Percentiles rank a stretch among this genome's conserved stretches.
Evolutionary conservation across 2,888 invertebrate genomes (phyloP).

Genomic region (Apodemia mormo): DNA sequence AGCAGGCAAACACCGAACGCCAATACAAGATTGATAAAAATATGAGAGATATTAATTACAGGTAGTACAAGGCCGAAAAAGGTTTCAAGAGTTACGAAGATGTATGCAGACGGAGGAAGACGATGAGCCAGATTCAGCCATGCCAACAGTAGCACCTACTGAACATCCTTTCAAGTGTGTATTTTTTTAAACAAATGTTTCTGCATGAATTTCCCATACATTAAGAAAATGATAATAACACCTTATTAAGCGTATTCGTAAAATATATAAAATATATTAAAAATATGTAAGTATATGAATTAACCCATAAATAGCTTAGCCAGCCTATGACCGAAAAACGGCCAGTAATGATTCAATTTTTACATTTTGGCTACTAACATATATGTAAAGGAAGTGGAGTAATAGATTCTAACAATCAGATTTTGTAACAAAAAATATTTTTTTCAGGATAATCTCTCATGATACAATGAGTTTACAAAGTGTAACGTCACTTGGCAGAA

Average conservation of each 20-base stretch:
- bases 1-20: too few relatives aligned
- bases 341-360: too few relatives aligned
- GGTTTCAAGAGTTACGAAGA: slow-evolving; percentile 92
- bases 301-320: too few relatives aligned
- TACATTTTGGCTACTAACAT: not conserved
- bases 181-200: not conserved
- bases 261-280: too few relatives aligned
- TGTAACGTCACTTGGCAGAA: slow-evolving; percentile 92
- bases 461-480: slow-evolving; percentile 94
- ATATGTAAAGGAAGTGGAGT: too few relatives aligned
- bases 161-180: slow-evolving; percentile 89
- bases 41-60: slow-evolving; percentile 38
- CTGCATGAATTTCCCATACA: not conserved
- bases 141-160: slow-evolving; percentile 63
- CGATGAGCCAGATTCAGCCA: slow-evolving; percentile 86
- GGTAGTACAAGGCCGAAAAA: slow-evolving; percentile 85
- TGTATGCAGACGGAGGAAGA: slow-evolving; percentile 94
- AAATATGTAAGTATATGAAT: too few relatives aligned
- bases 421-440: slow-evolving; percentile 48
- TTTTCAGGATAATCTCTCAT: slow-evolving; percentile 70
- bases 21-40: too few relatives aligned
- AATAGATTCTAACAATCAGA: slow-evolving; percentile 33
- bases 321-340: too few relatives aligned
- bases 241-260: too few relatives aligned
- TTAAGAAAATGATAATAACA: not conserved